Base-by-base conservation (phyloP, 2,113 vertebrate species). In the Chloropsis hardwickii region DNA sequence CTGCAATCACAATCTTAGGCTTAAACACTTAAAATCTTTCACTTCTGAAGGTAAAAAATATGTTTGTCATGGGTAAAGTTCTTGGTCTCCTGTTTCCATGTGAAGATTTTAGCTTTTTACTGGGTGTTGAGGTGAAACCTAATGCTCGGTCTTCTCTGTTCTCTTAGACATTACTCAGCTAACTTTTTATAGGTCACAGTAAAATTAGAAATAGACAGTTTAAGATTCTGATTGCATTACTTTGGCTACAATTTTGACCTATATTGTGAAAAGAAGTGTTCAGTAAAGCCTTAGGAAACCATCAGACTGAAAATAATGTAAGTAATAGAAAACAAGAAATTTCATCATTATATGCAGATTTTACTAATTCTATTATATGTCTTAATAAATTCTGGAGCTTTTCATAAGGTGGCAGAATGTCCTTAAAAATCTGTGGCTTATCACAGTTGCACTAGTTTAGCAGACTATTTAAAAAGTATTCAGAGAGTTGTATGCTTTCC, bases 171-270 rank as follows among this genome's bases (percentile, higher is more conserved):
- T 94, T 95, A 91, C 69, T 91, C 88, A 91, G 50, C 78, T 95
- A 88, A 84, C 81, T 95, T 82, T 90, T 95, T 97, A 91, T 97
- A 85, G 84, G 86, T 90, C 45, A 31, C 19, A 29, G n/a, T 97
- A 85, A 91, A 94, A 94, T 92, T 95, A 96, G 87, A 76, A 80
- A 90, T 91, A 97, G 83, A 77, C 57, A 62, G 69, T 94, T 48
- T 51, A 87, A 42, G 71, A 31, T 44, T 93, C 44, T 72, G 91
- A 60, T 79, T 91, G 66, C 39, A 81, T 81, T 97, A 47, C 56
- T 96, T 86, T 88, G 53, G 54, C 48, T 88, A 51, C 79, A 89
- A 8, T 48, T 64, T 95, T 94, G 86, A 91, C 91, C 78, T 91
- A 65, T 74, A 94, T 94, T 96, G 19, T 85, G 51, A 70, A 86